phyloP scores from a whole-genome alignment of 2,888 invertebrate genomes.

The Rotaria macrura region DNA sequence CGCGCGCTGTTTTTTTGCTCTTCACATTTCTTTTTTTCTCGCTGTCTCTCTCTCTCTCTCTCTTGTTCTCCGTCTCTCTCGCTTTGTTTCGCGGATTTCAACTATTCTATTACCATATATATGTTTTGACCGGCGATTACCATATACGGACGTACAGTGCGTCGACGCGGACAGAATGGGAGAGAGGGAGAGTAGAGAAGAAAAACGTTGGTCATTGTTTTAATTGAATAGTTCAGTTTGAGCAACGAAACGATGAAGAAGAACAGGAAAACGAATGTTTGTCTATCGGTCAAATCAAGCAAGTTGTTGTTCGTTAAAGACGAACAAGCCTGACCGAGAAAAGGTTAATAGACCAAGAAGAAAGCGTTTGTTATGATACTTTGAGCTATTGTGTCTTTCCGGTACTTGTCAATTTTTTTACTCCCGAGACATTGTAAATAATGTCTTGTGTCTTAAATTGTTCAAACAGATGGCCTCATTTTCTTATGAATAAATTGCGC shows the following conservation, averaged over 20 bases:
- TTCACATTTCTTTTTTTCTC: not conserved
- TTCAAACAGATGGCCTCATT: not conserved
- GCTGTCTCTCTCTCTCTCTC: too few species aligned
- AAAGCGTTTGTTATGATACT: not conserved
- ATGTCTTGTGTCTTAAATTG: not conserved
- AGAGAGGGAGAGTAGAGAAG: not conserved
- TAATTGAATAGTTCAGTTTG: not conserved
- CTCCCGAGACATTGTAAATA: not conserved
- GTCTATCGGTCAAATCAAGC: not conserved
- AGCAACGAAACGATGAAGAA: not conserved
- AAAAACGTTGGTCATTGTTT: not conserved
- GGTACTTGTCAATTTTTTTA: not conserved
- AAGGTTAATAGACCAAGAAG: not conserved
- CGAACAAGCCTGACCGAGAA: not conserved
- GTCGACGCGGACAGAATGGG: not conserved
- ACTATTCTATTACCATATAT: not conserved
- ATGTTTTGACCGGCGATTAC: conserved; percentile 4
- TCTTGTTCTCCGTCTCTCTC: not conserved
- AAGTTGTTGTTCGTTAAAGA: not conserved
- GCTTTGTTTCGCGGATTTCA: not conserved
- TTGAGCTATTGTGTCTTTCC: not conserved
- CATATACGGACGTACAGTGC: not conserved
- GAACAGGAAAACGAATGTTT: not conserved
- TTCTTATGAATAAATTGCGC: not conserved
- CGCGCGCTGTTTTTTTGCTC: not conserved